Conservation (phyloP, 2,888 invertebrate genomes). For the Junonia oenone region DNA sequence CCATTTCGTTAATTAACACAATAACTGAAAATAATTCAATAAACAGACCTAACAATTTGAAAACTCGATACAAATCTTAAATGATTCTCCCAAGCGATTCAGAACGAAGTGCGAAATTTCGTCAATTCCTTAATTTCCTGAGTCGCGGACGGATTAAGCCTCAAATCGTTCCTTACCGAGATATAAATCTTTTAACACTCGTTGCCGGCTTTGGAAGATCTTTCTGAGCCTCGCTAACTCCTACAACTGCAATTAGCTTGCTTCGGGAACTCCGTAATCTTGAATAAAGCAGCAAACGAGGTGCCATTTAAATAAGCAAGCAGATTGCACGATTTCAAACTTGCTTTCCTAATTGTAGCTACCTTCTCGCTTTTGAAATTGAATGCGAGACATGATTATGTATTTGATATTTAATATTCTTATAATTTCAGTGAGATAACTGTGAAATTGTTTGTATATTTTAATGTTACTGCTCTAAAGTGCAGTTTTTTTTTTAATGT, state of each 20-base stretch:
- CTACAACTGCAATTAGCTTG: conserved; percentile 73
- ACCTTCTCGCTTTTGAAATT: conserved; percentile 21
- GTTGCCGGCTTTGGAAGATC: conserved; percentile 61
- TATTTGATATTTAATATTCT: background rate
- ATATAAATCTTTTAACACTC: conserved; percentile 78
- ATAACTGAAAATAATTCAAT: background rate
- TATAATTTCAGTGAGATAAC: background rate
- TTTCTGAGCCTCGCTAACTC: conserved; percentile 58
- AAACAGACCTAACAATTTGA: background rate
- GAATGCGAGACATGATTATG: conserved; percentile 11
- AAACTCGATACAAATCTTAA: background rate
- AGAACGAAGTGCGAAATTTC: conserved; percentile 16
- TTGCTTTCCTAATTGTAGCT: conserved; percentile 30
- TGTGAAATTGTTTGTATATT: background rate
- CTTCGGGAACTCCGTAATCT: conserved; percentile 62
- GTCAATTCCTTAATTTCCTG: conserved; percentile 69
- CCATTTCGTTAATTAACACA: background rate
- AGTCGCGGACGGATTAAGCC: conserved; percentile 45
- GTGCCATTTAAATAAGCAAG: conserved; percentile 44
- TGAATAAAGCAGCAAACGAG: conserved; percentile 48
- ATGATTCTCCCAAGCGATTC: background rate
- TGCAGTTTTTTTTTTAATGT: no score
- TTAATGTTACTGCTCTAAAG: background rate
- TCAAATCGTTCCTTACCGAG: conserved; percentile 50
- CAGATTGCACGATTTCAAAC: conserved; percentile 29